Percentiles rank a stretch among this genome's conserved stretches.
Evolutionary conservation across 2,888 invertebrate genomes (phyloP).

Genomic region (Lochmaea crataegi): DNA sequence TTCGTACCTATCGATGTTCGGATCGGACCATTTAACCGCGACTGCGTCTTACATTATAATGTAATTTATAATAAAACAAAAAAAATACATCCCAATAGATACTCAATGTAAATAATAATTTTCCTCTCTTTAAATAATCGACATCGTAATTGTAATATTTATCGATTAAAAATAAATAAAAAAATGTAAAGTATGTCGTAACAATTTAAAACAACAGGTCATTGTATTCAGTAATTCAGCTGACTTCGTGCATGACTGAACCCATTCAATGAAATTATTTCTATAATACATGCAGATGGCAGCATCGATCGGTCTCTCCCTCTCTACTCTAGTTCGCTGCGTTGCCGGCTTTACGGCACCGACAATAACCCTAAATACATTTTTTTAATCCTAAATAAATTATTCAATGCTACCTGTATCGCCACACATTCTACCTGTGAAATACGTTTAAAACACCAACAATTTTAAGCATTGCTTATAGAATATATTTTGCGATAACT

Average conservation of each 20-base stretch:
- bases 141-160: constrained; percentile 8
- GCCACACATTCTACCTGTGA: no score
- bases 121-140: background rate
- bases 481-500: no score
- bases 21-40: no score
- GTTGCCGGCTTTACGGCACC: constrained; percentile 20
- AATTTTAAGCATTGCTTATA: no score
- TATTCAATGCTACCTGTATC: background rate
- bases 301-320: constrained; percentile 35
- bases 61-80: no score
- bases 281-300: constrained; percentile 42
- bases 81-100: no score
- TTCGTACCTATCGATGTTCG: no score
- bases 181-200: constrained; percentile 42
- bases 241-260: constrained; percentile 46
- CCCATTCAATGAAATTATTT: constrained; percentile 41
- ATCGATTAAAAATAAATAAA: constrained; percentile 17
- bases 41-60: no score
- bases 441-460: no score
- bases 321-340: constrained; percentile 11
- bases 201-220: constrained; percentile 45
- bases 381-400: no score
- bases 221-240: constrained; percentile 43
- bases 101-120: background rate
- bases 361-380: background rate